Evolutionary conservation across 2,113 vertebrate genomes (phyloP), one percentile per base, ranked within the genome.

Genomic region (Rhombomys opimus): DNA sequence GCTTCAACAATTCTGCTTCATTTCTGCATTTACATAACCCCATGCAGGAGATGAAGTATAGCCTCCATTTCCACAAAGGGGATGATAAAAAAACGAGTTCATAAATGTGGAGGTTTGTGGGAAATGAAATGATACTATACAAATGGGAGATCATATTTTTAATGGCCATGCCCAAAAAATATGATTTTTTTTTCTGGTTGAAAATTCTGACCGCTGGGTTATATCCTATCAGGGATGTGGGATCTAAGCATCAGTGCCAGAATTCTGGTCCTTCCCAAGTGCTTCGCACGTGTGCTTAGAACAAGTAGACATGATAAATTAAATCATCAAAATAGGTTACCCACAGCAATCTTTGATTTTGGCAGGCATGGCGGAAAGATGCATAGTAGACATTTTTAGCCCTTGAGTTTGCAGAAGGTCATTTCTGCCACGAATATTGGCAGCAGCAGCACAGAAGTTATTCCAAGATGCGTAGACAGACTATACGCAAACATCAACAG

Each of bases 271-370:
- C 57, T 80, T 20, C 41, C 32, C 61, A 87, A 68, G 68, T 67
- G 27, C 23, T 92, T 61, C 81, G 91, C 25, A 82, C 13, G 52
- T 68, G 20, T 77, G 68, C 63, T 90, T 76, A 2, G 78, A 89
- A 89, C 63, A 63, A 96, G 63, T 57, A 38, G 72, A 57, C 59
- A 90, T 13, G 18, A 92, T 93, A 95, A 90, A 89, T 89, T 46
- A 89, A 89, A 87, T 50, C 52, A 87, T 87, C 73, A 85, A 94
- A 59, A 88, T 68, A 93, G 0, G 65, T 46, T 50, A 75, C 11
- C 22, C 63, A 54, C 52, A 76, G 85, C 70, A 94, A 80, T 30
- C 17, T 59, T 86, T 57, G 30, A 23, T 61, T 86, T 96, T 57
- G 80, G 23, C 9, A 90, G 23, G 2, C 13, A 76, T 38, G 67